Base-by-base conservation (phyloP, 2,113 vertebrate genomes). In the Macquaria australasica region DNA sequence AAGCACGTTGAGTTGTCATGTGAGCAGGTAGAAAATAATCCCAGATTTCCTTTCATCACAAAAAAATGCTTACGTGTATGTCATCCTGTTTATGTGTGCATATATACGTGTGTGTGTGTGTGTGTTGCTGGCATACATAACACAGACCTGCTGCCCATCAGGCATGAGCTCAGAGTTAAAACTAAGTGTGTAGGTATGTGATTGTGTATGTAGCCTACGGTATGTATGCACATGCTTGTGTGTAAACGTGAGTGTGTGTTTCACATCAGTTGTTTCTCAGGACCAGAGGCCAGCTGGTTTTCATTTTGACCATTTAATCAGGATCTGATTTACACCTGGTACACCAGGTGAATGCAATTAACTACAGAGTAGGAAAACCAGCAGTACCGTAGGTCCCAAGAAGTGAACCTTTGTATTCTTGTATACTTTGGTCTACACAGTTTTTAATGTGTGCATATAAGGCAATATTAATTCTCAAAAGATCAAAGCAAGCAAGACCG, bases 291-390 rank as follows among this genome's bases (percentile, higher is more conserved):
- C 25, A 11, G 43, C 85, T 87, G 83, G 43, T 79, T 93, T 79
- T 88, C 59, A 84, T 87, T 84, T 25, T 25, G 66, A 41, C 59
- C 25, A 53, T 90, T 82, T 86, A 89, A 86, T 83, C 83, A 72
- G 56, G 25, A 53, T 63, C 70, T 78, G 77, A 87, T 85, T 81
- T 75, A 87, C 87, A 92, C 66, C 87, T 85, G 78, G 80, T 15
- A 70, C 59, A 64, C 70, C 86, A 89, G 82, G 86, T 89, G 79
- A 87, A 87, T 50, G 68, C 64, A 81, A 62, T 91, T 89, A 83
- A 84, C 51, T 56, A 28, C 53, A 48, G 28, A 51, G 28, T 10
- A 67, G 12, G 72, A 70, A 7, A 81, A 82, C 6, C 73, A 77
- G 69, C 60, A 48, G 31, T 11, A 11, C 60, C 12, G 11, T 0